A percentile compares a stretch with the other conserved stretches of the same genome.
Evolutionary conservation across 1,140 invertebrate genomes (phyloP).

Genomic region (Meloidogyne floridensis): DNA sequence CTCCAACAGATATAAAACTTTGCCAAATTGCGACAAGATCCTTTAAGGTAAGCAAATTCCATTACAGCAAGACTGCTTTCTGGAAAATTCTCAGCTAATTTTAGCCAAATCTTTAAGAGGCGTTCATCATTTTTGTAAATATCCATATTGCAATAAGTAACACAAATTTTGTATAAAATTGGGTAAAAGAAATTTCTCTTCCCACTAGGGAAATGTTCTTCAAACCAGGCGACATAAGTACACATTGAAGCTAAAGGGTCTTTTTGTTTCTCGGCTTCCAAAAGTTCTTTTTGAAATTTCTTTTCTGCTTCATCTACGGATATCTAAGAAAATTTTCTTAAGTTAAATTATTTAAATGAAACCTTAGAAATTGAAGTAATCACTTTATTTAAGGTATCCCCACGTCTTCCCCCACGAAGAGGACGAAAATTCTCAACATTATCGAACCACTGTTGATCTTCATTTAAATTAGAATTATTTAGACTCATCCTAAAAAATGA

Average conservation of each 20-base stretch:
- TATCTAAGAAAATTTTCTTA: constrained; percentile 9
- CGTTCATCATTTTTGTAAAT: constrained; percentile 53
- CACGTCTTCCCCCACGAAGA: constrained; percentile 43
- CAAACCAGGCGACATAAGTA: constrained; percentile 41
- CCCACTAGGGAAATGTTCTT: constrained; percentile 50
- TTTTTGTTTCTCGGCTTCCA: not conserved
- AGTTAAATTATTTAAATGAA: not conserved
- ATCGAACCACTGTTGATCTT: constrained; percentile 48
- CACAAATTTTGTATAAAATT: constrained; percentile 51
- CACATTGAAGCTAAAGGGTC: constrained; percentile 44
- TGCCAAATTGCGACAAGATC: constrained; percentile 46
- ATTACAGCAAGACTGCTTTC: constrained; percentile 48
- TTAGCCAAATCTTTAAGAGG: constrained; percentile 47
- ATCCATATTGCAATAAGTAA: constrained; percentile 28
- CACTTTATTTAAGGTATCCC: constrained; percentile 46
- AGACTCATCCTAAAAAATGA: too few relatives aligned
- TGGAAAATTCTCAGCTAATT: constrained; percentile 48
- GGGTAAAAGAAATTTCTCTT: constrained; percentile 46
- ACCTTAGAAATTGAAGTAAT: not conserved
- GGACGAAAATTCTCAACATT: constrained; percentile 50
- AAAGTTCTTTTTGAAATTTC: constrained; percentile 50
- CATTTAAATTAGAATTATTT: not conserved
- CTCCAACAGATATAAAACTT: constrained; percentile 51
- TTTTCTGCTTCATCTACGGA: constrained; percentile 42
- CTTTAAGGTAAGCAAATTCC: constrained; percentile 51